These are phyloP conservation scores for Zosterops japonicus DNA, from an alignment of 2,113 vertebrate genomes.

Conservation along the genomic window DNA sequence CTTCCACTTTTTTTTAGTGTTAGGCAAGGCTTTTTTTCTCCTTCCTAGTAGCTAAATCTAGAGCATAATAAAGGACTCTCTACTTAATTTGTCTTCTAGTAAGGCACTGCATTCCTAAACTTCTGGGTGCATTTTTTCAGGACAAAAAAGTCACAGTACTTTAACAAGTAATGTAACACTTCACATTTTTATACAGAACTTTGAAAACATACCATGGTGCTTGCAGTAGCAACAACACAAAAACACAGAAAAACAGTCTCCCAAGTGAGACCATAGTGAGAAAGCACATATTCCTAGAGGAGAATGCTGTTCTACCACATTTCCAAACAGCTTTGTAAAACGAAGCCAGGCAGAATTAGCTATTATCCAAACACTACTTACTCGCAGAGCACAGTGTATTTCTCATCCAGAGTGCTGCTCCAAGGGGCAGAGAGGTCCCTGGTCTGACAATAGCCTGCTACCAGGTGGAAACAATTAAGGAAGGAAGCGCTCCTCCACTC, in stretches of 20 bases:
- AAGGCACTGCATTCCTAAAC: not conserved
- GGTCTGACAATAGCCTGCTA: constrained; percentile 36
- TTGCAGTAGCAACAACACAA: not conserved
- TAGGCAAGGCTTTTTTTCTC: not conserved
- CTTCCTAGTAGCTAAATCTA: not conserved
- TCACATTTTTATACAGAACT: not conserved
- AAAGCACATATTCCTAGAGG: constrained; percentile 9
- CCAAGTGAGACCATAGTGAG: not conserved
- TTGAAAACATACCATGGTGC: constrained; percentile 16
- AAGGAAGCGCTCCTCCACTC: constrained; percentile 50
- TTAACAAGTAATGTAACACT: not conserved
- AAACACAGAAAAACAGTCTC: not conserved
- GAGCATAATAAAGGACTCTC: not conserved
- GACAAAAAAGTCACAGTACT: not conserved
- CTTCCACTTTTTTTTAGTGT: not conserved
- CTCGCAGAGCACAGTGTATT: not conserved
- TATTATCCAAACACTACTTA: constrained; percentile 6
- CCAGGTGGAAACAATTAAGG: constrained; percentile 67
- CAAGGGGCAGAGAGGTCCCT: constrained; percentile 7
- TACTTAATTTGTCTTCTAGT: not conserved
- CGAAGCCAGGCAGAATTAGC: not conserved
- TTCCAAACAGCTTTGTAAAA: constrained; percentile 35
- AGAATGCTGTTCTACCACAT: constrained; percentile 48
- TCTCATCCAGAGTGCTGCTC: not conserved
- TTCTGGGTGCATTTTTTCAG: not conserved